These are phyloP conservation scores for Aphaenogaster floridana DNA, from an alignment of 1,140 invertebrate genomes.

Conservation along the genomic window DNA sequence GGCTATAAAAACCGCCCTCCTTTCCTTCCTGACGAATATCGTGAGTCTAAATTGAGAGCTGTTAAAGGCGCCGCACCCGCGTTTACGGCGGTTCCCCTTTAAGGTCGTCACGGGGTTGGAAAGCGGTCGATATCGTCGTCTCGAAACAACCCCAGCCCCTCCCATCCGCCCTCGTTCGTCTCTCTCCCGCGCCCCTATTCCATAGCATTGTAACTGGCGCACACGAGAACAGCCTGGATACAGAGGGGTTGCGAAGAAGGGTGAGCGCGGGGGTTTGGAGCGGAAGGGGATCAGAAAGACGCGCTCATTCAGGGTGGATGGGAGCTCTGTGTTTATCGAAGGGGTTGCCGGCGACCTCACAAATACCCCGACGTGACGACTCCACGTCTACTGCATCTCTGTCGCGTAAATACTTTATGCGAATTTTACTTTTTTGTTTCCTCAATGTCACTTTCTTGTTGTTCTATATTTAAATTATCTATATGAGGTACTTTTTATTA, in stretches of 20 bases:
- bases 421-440: slow-evolving; percentile 50
- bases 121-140: slow-evolving; percentile 82
- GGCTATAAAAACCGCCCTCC: neutral
- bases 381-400: slow-evolving; percentile 23
- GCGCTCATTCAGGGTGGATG: slow-evolving; percentile 63
- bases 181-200: slow-evolving; percentile 58
- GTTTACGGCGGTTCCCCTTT: slow-evolving; percentile 78
- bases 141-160: slow-evolving; percentile 78
- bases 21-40: neutral
- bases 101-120: slow-evolving; percentile 73
- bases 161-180: slow-evolving; percentile 49
- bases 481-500: neutral
- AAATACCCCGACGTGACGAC: slow-evolving; percentile 56
- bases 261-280: slow-evolving; percentile 16
- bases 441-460: neutral
- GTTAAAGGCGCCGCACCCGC: slow-evolving; percentile 67
- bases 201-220: slow-evolving; percentile 68
- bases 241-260: slow-evolving; percentile 38
- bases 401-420: slow-evolving; percentile 45
- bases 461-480: slow-evolving; percentile 15
- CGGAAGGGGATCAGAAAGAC: slow-evolving; percentile 38
- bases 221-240: slow-evolving; percentile 60
- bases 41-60: neutral
- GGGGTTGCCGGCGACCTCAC: slow-evolving; percentile 71
- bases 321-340: slow-evolving; percentile 70